phyloP scores from a whole-genome alignment of 2,113 vertebrate genomes.

The Solenodon paradoxus region DNA sequence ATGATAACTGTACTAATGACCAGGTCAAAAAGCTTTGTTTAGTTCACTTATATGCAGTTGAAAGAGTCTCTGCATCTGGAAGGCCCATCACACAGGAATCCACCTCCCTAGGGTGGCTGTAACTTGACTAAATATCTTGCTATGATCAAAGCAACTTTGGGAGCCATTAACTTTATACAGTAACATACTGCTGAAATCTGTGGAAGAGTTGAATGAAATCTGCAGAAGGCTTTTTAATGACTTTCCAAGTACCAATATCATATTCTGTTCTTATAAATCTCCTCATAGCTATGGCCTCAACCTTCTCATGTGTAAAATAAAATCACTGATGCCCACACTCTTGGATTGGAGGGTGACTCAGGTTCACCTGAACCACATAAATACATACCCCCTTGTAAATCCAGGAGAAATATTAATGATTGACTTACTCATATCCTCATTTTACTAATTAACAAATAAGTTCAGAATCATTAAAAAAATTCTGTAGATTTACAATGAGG shows the following conservation, averaged over 20 bases:
- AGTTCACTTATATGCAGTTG: conserved; percentile 7
- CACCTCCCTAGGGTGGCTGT: background rate
- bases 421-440: background rate
- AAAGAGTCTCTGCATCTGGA: conserved; percentile 57
- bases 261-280: conserved; percentile 5
- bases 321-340: background rate
- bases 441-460: background rate
- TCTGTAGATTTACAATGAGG: background rate
- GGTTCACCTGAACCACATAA: background rate
- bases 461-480: background rate
- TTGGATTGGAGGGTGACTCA: background rate
- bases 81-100: background rate
- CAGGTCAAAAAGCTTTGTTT: conserved; percentile 41
- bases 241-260: background rate
- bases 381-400: background rate
- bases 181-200: conserved; percentile 23
- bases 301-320: background rate
- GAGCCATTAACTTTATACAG: conserved; percentile 12
- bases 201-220: background rate
- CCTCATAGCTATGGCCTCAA: background rate
- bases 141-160: conserved; percentile 61
- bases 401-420: background rate
- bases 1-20: conserved; percentile 26
- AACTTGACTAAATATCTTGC: conserved; percentile 38
- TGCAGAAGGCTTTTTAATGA: conserved; percentile 14